Percentiles rank a stretch among this genome's conserved stretches.
Evolutionary conservation across 2,797 vertebrate species (phyloP).

Genomic region (Poecilia gillii): DNA sequence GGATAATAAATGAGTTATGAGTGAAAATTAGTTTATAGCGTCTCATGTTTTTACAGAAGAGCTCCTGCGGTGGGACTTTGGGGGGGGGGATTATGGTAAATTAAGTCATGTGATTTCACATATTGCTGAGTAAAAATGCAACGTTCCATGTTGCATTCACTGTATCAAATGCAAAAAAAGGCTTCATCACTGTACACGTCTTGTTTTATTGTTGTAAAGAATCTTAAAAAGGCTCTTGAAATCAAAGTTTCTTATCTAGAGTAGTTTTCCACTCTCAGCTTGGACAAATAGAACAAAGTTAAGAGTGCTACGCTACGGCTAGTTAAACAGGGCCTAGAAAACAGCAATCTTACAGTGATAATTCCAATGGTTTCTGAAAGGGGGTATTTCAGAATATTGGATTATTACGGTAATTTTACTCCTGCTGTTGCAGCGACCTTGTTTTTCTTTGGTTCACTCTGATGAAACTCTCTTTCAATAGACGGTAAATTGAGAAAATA

Average conservation of each 20-base stretch:
- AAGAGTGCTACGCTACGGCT: background rate
- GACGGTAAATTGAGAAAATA: too few species aligned
- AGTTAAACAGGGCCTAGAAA: background rate
- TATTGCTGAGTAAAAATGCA: background rate
- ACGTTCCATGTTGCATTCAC: background rate
- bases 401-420: too few species aligned
- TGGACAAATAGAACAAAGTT: background rate
- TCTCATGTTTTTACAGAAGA: background rate
- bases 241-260: background rate
- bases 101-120: background rate
- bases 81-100: background rate
- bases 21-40: background rate
- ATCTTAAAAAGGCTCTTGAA: background rate
- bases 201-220: background rate
- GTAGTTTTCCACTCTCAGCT: background rate
- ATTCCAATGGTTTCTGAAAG: too few species aligned
- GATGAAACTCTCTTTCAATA: too few species aligned
- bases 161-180: background rate
- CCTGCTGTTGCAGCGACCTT: too few species aligned
- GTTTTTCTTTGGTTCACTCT: too few species aligned
- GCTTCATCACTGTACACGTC: background rate
- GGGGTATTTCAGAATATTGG: too few species aligned
- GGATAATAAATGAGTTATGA: constrained; percentile 6
- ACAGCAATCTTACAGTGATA: background rate
- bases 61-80: background rate